Evolutionary conservation across 2,113 vertebrate genomes (phyloP), one percentile per base, ranked within the genome.

Genomic region (Chaetura pelagica): DNA sequence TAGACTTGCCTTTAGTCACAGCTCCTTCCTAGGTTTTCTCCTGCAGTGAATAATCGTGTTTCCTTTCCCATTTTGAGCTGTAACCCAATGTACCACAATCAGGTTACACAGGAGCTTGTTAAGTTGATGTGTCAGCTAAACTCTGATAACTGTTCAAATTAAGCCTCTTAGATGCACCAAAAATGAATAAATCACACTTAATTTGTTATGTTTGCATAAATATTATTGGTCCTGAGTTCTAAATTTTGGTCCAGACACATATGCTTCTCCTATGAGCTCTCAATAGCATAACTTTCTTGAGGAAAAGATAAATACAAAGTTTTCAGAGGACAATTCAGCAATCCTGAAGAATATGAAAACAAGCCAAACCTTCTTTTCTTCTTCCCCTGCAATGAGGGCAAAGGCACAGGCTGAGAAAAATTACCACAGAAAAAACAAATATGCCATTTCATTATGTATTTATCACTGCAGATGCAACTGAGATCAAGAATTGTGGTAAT

Each of bases 1-100:
- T 17, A 90, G 93, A 93, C 95, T 86, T 95, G 95, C 52, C 76
- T 86, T 86, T 86, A 85, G 91, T 85, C 81, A 90, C 72, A 85
- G 34, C n/a, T 90, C 59, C 75, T 94, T 83, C 40, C 75, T 64
- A 76, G 57, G 59, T 80, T 87, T 90, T 59, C 61, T 93, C 48
- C 5, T 18, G 55, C 51, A 91, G 59, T 16, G 49, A 84, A 91
- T 6, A 91, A 67, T 62, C 62, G 62, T 24, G 63, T 52, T 94
- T 83, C 49, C 78, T 83, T 94, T 85, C 55, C 67, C 67, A 62
- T 76, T 82, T 90, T 85, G 42, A 93, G 90, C 58, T 76, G 62
- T 26, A 80, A 82, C 22, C 63, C 85, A 77, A 5, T 16, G 40
- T 61, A 79, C 71, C 52, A 83, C 82, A 46, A 87, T 35, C 40